phyloP scores from a whole-genome alignment of 1,140 invertebrate genomes.

The Philotrypesis tridentata region DNA sequence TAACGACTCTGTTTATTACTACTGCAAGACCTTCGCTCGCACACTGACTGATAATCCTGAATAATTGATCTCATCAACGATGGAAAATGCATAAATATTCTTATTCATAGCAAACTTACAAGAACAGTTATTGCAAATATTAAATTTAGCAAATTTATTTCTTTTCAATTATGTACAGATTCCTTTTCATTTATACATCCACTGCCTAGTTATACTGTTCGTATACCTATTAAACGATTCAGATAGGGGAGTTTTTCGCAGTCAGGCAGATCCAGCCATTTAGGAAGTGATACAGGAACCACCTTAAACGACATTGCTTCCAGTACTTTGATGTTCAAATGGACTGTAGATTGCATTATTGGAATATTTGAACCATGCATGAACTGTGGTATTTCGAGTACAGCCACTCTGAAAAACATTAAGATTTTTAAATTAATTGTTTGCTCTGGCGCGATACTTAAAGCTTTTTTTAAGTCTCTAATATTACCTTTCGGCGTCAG shows the following conservation, averaged over 20 bases:
- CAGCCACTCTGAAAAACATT: slow-evolving; percentile 22
- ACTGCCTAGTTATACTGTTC: not conserved
- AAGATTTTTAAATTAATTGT: not conserved
- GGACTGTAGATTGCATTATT: not conserved
- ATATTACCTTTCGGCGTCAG: slow-evolving; percentile 12
- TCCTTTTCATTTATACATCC: not conserved
- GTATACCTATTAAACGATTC: not conserved
- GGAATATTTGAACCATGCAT: not conserved
- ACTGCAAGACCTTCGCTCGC: no score
- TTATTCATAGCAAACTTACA: not conserved
- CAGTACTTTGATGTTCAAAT: slow-evolving; percentile 1
- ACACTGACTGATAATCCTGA: no score
- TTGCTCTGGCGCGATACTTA: slow-evolving; percentile 28
- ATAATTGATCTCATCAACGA: no score
- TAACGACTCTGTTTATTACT: slow-evolving; percentile 24
- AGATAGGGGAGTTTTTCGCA: slow-evolving; percentile 13
- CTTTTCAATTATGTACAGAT: not conserved
- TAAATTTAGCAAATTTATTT: not conserved
- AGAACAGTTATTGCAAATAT: not conserved
- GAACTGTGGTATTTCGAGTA: not conserved
- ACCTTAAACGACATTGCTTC: slow-evolving; percentile 38
- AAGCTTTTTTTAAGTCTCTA: slow-evolving; percentile 39
- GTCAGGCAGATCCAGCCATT: not conserved
- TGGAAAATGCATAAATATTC: not conserved
- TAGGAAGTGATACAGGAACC: not conserved